A percentile compares a stretch with the other conserved stretches of the same genome.
These are phyloP conservation scores for Arctocebus calabarensis DNA, from an alignment of 2,797 vertebrate species.

Conservation along the genomic window DNA sequence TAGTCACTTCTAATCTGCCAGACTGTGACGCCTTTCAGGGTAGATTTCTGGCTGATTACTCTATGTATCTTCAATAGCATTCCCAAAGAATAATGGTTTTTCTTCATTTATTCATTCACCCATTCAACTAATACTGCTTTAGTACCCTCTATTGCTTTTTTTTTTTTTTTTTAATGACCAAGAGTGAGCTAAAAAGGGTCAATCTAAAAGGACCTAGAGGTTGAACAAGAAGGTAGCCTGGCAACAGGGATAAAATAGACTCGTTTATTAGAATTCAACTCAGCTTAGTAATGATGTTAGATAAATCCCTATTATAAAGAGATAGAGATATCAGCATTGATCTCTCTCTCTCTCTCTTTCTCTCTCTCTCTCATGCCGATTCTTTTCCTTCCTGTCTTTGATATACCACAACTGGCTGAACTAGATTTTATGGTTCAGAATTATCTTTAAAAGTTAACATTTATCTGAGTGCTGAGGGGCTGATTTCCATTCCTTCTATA, in stretches of 20 bases:
- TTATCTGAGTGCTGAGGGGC: neutral
- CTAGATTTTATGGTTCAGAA: constrained; percentile 20
- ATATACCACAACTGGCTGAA: neutral
- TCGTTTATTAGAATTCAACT: neutral
- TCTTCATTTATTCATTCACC: neutral
- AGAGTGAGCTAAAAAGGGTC: neutral
- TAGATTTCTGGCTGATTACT: neutral
- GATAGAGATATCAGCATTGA: neutral
- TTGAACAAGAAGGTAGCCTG: neutral
- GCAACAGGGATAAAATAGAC: neutral
- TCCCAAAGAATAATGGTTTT: neutral
- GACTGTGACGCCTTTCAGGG: neutral
- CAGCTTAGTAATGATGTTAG: neutral
- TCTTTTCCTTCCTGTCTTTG: neutral
- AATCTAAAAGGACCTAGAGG: neutral
- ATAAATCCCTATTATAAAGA: neutral
- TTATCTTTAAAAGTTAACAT: constrained; percentile 41
- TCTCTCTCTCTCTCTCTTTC: neutral
- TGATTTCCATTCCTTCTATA: neutral
- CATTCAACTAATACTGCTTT: neutral
- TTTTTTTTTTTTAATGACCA: neutral
- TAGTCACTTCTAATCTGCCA: too few species aligned
- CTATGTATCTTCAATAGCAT: neutral
- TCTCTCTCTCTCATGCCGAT: neutral
- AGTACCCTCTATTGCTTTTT: neutral